Evolutionary conservation across 2,797 vertebrate species (phyloP), one percentile per base, ranked within the genome.

Genomic region (Oceanodroma leucorhoa): DNA sequence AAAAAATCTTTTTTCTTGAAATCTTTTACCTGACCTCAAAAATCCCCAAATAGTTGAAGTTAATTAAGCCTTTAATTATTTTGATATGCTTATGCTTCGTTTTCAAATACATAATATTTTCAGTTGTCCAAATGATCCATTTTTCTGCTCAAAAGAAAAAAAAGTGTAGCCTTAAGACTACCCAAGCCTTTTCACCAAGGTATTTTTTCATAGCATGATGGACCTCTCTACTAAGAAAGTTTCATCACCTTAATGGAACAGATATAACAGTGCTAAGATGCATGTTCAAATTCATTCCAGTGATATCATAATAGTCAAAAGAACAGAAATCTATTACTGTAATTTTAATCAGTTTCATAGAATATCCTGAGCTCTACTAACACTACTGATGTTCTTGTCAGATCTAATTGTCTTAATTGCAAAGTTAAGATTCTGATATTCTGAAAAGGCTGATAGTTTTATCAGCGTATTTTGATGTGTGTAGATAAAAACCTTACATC

Each of bases 111-210:
- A 10, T 20, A 48, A 14, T 66, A 62, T 23, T 89, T 91, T 70
- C 50, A 40, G 11, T 18, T 87, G 23, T 76, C 40, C 14, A 72
- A 76, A 54, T 60, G 2, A 64, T 32, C 8, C 2, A 3, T 53
- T 91, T 24, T 80, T 77, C 36, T 38, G 4, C 26, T 82, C 8
- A 66, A 54, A 83, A 57, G 6, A 10, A 55, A 55, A 55, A 55
- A 27, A 43, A 0, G 0, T 5, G 3, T 13, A 73, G 2, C 1
- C 5, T 72, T 54, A 73, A 51, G 23, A 66, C 4, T 40, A 48
- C 3, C 3, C 8, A 48, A 27, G 6, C 40, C 16, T 48, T 83
- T 76, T 40, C 10, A 38, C 22, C 41, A 8, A 70, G 10, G 3
- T 48, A 43, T 54, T 77, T 81, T 91, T 88, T 67, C 23, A 78